These are phyloP conservation scores for Paedocypris micromegethes DNA, from an alignment of 2,797 vertebrate species.

Conservation along the genomic window DNA sequence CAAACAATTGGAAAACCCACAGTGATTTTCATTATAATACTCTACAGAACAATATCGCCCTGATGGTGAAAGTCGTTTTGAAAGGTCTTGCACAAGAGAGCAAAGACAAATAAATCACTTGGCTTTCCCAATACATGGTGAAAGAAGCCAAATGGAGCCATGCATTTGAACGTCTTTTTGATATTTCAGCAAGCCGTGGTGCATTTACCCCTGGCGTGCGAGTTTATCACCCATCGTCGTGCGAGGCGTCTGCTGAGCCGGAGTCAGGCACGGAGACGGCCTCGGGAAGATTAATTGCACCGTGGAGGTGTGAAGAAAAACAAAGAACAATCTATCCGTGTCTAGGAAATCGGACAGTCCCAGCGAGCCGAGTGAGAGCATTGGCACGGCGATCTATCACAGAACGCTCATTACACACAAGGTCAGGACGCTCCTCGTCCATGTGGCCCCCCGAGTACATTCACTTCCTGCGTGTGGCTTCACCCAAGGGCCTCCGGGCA, in stretches of 20 bases:
- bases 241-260: conserved; percentile 36
- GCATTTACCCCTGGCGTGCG: conserved; percentile 46
- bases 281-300: conserved; percentile 67
- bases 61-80: conserved; percentile 54
- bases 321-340: conserved; percentile 70
- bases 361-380: conserved; percentile 54
- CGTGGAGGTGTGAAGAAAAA: conserved; percentile 60
- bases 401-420: conserved; percentile 61
- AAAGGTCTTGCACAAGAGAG: conserved; percentile 51
- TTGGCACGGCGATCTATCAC: conserved; percentile 68
- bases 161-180: conserved; percentile 66
- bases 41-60: conserved; percentile 13
- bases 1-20: no score
- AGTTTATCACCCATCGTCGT: conserved; percentile 54
- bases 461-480: conserved; percentile 34
- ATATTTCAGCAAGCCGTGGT: conserved; percentile 45
- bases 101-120: conserved; percentile 56
- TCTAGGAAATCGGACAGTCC: conserved; percentile 65
- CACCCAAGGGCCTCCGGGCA: conserved; percentile 26
- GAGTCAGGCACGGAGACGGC: conserved; percentile 46
- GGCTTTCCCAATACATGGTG: conserved; percentile 51
- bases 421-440: conserved; percentile 59
- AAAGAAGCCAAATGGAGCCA: conserved; percentile 46
- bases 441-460: conserved; percentile 43
- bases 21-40: no score